Percentiles rank a stretch among this genome's conserved stretches.
Evolutionary conservation across 2,888 invertebrate species (phyloP).

Genomic region (Drosophila vallismaia): DNA sequence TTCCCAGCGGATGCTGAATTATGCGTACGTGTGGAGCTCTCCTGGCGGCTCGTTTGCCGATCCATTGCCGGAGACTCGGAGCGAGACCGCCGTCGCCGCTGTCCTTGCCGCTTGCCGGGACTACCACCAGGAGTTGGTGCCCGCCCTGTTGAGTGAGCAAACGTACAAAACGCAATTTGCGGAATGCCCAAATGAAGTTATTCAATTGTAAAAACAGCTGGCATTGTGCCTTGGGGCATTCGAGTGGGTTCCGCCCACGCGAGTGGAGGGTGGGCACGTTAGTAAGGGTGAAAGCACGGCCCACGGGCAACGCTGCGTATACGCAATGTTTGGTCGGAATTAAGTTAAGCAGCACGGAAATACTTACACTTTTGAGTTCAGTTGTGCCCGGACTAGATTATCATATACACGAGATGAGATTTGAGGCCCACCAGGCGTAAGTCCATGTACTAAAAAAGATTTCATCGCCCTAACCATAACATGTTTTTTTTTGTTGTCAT

Average conservation of each 20-base stretch:
- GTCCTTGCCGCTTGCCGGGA: too few relatives aligned
- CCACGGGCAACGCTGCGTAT: slow-evolving; percentile 56
- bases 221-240: slow-evolving; percentile 65
- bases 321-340: slow-evolving; percentile 49
- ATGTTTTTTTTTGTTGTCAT: slow-evolving; percentile 42
- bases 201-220: slow-evolving; percentile 79
- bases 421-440: slow-evolving; percentile 37
- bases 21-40: slow-evolving; percentile 40
- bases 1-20: slow-evolving; percentile 43
- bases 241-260: slow-evolving; percentile 22
- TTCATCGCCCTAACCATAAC: slow-evolving; percentile 42
- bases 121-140: not conserved
- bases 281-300: slow-evolving; percentile 16
- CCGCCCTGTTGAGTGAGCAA: slow-evolving; percentile 45
- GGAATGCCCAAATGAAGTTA: slow-evolving; percentile 72
- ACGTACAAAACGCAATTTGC: slow-evolving; percentile 58
- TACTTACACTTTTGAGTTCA: slow-evolving; percentile 43
- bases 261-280: slow-evolving; percentile 1
- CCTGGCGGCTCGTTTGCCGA: slow-evolving; percentile 29
- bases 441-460: slow-evolving; percentile 44
- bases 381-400: slow-evolving; percentile 26
- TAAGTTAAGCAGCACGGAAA: slow-evolving; percentile 50
- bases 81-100: slow-evolving; percentile 7
- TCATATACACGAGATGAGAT: slow-evolving; percentile 30
- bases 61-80: slow-evolving; percentile 32